Evolutionary conservation across 2,113 vertebrate species (phyloP), one percentile per base, ranked within the genome.

Genomic region (Melanerpes aurifrons): DNA sequence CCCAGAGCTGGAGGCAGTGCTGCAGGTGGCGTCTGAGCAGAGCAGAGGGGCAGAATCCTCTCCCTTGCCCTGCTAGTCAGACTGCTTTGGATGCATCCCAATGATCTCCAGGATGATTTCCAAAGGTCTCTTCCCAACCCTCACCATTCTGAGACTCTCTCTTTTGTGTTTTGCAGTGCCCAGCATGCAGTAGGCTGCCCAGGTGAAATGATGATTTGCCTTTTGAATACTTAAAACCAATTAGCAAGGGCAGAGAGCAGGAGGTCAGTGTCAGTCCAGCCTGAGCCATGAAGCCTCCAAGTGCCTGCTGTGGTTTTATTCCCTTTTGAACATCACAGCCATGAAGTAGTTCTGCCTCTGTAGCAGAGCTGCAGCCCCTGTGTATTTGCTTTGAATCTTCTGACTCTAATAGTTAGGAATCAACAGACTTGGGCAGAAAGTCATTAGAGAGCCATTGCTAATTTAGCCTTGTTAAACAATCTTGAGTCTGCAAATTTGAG

Each of bases 391-490:
- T 88, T 59, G 43, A 29, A 54, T 83, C 77, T 87, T 20, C 47
- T 68, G 6, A 31, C 87, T 77, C 86, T 81, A 53, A 71, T 75
- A 53, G 45, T 20, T 21, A 45, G n/a, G 21, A 90, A 71, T 86
- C 90, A 64, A 78, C 77, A 87, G 69, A 25, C 19, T 92, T 66
- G 69, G 76, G 58, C 66, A 86, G 94, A 91, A 94, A 82, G 88
- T 90, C 45, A 7, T 93, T 84, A 90, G 67, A 54, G 29, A 88
- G 66, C 80, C 3, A 1, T 63, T 94, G 88, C 80, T 94, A 88
- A 90, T 93, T 94, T 58, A 90, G 54, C 48, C 26, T 78, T 67
- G 20, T 90, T 82, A 83, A 95, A 86, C 70, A 88, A 72, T 90
- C 75, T 8, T 8, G 20, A 91, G 88, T 62, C 86, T 21, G 32